A percentile compares a stretch with the other conserved stretches of the same genome.
These are phyloP conservation scores for Coendou prehensilis DNA, from an alignment of 2,797 vertebrate species.

Conservation along the genomic window DNA sequence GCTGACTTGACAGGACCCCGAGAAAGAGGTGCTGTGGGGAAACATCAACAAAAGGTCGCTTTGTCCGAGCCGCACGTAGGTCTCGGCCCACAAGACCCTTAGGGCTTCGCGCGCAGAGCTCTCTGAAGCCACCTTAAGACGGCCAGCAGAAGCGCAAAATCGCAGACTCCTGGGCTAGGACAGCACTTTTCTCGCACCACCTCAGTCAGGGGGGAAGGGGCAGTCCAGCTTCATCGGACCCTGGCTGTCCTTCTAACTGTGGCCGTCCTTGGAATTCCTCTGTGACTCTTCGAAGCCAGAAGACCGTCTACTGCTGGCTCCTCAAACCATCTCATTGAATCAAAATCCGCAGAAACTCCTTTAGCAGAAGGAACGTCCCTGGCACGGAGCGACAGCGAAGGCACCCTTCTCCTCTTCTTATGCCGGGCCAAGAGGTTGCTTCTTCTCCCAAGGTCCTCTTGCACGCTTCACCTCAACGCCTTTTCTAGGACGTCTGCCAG, in stretches of 20 bases:
- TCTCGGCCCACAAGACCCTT: not conserved
- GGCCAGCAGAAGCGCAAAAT: too few species aligned
- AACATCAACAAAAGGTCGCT: not conserved
- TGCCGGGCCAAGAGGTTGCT: not conserved
- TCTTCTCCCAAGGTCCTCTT: not conserved
- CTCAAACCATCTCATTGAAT: not conserved
- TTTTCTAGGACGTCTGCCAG: not conserved
- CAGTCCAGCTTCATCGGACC: not conserved
- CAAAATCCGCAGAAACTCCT: not conserved
- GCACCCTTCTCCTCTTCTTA: not conserved
- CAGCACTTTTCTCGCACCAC: not conserved
- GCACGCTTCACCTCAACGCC: not conserved
- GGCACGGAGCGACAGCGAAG: not conserved
- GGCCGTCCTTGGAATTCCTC: not conserved
- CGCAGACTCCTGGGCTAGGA: not conserved
- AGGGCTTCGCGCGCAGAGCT: not conserved
- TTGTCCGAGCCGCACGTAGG: not conserved
- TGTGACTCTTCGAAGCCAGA: not conserved
- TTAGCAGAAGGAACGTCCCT: not conserved
- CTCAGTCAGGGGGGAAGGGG: not conserved
- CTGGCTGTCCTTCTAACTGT: not conserved
- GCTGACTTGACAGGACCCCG: not conserved
- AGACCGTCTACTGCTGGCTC: not conserved
- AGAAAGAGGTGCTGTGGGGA: not conserved
- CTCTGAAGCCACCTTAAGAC: not conserved